Base-by-base conservation (phyloP, 2,797 vertebrate species). In the Tenualosa thibaudeaui region DNA sequence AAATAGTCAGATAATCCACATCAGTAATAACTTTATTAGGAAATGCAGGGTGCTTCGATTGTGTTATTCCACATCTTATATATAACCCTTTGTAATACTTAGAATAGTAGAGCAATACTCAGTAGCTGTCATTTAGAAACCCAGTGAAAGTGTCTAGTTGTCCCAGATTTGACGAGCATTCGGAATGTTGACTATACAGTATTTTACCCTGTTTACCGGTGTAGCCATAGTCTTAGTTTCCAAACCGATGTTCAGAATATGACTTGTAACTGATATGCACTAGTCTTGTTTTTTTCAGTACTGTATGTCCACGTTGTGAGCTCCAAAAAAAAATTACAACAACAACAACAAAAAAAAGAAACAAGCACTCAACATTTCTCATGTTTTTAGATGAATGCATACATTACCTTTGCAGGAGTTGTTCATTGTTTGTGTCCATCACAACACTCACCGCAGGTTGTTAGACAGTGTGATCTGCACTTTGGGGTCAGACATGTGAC, bases 31-130 rank as follows among this genome's bases (percentile, higher is more conserved):
- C 91, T 92, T 91, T 92, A 94, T 93, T 92, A 91, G 89, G 91
- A 91, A 89, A 89, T 40, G 87, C 93, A 93, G 93, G 92, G 90
- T 92, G 91, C 87, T 83, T 91, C 94, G 90, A 83, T 78, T 84
- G 84, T 86, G 89, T 92, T 84, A 62, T 86, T 49, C 53, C 82
- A 81, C 82, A 62, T 92, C 93, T 81, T 85, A 93, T 92, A 91
- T 93, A 93, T 91, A 93, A 93, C 90, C 91, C 86, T 89, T 94
- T 94, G 94, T 93, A 83, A 92, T 93, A 89, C 89, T 84, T 89
- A 93, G 94, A 95, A 94, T 86, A 88, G 93, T 95, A 93, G 92
- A 95, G 93, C 93, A 93, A 93, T 93, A 92, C 91, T 60, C 87
- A 89, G 87, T 94, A 90, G 91, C 87, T 93, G 93, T 94, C 91